These are phyloP conservation scores for Prochilodus magdalenae DNA, from an alignment of 2,113 vertebrate genomes.

Conservation along the genomic window DNA sequence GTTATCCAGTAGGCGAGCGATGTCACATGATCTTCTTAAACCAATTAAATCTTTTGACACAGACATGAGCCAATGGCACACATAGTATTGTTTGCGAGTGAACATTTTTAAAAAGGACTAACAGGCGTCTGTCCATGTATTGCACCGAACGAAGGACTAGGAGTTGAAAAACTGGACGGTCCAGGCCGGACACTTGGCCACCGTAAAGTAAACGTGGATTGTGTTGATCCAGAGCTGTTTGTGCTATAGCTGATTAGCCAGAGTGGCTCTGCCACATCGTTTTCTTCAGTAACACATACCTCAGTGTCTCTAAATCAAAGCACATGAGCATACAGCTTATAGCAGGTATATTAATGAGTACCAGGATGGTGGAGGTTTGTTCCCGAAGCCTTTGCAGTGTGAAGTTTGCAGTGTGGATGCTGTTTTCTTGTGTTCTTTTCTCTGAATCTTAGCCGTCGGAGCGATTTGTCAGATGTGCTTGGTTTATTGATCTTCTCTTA, in stretches of 20 bases:
- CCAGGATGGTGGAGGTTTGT: not conserved
- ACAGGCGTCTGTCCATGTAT: too few relatives aligned
- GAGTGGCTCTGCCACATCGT: not conserved
- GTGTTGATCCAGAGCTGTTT: not conserved
- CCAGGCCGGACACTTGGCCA: not conserved
- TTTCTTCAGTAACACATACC: not conserved
- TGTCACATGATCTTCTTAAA: too few relatives aligned
- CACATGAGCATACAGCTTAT: not conserved
- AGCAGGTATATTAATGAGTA: not conserved
- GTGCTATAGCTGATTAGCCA: not conserved
- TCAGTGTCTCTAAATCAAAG: not conserved
- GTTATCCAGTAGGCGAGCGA: too few relatives aligned
- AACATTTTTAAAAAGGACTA: too few relatives aligned
- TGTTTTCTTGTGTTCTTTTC: not conserved
- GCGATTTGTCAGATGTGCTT: slow-evolving; percentile 4
- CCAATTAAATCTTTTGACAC: too few relatives aligned
- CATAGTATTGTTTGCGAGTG: too few relatives aligned
- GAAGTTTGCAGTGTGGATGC: not conserved
- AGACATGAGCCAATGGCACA: too few relatives aligned
- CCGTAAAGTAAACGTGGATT: not conserved
- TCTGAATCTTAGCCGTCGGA: not conserved
- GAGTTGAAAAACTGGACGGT: too few relatives aligned
- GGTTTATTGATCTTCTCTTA: not conserved
- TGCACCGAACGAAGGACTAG: too few relatives aligned
- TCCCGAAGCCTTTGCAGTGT: not conserved